Evolutionary conservation across 2,888 invertebrate genomes (phyloP).

Genomic region (Nomada fucata): DNA sequence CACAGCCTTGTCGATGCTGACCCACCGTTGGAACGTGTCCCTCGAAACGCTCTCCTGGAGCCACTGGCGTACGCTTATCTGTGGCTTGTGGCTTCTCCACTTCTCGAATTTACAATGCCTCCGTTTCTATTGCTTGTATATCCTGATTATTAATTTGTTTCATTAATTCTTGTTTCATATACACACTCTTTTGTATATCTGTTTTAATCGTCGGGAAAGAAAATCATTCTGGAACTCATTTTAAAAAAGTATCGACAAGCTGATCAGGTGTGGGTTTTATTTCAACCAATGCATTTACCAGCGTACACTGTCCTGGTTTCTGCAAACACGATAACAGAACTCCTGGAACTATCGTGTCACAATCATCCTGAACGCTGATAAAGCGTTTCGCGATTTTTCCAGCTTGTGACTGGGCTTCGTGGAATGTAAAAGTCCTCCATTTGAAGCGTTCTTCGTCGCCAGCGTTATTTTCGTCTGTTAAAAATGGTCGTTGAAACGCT

Average conservation of each 20-base stretch:
- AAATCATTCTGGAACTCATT: background rate
- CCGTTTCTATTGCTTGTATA: background rate
- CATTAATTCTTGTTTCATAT: background rate
- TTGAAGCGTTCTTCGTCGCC: conserved; percentile 19
- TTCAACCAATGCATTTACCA: background rate
- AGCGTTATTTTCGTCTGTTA: conserved; percentile 5
- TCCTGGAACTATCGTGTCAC: background rate
- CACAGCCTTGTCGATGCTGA: conserved; percentile 74
- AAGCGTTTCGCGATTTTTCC: conserved; percentile 31
- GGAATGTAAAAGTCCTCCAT: conserved; percentile 72
- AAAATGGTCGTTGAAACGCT: conserved; percentile 20
- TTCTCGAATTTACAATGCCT: conserved; percentile 11
- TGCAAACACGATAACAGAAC: conserved; percentile 4
- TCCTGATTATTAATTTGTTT: background rate
- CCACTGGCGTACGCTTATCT: conserved; percentile 47
- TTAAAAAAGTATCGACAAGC: background rate
- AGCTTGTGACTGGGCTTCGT: conserved; percentile 70
- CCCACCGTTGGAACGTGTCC: conserved; percentile 72
- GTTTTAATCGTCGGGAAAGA: too few species aligned
- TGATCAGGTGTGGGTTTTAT: too few species aligned
- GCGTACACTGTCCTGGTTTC: too few species aligned
- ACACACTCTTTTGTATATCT: too few species aligned
- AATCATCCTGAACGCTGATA: conserved; percentile 40
- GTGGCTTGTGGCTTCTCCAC: too few species aligned
- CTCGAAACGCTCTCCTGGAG: conserved; percentile 65